Percentiles rank a stretch among this genome's conserved stretches.
Evolutionary conservation across 2,888 invertebrate genomes (phyloP).

Genomic region (Xestia rhomboidea): DNA sequence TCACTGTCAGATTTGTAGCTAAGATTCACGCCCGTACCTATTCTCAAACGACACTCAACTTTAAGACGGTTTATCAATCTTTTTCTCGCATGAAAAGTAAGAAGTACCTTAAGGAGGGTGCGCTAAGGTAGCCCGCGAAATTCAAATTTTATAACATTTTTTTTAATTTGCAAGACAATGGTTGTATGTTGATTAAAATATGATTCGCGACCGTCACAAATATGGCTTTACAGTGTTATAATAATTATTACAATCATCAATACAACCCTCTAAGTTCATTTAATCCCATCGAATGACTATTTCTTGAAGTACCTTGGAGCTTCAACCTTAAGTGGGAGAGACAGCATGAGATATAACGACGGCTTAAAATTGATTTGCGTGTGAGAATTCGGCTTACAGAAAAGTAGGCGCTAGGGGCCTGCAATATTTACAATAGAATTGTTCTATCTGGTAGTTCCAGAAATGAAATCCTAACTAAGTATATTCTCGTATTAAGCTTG

Average conservation of each 20-base stretch:
- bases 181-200: background rate
- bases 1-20: background rate
- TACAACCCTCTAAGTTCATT: background rate
- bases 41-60: slow-evolving; percentile 3
- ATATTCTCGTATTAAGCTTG: background rate
- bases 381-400: background rate
- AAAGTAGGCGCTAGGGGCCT: slow-evolving; percentile 10
- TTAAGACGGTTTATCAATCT: background rate
- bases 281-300: background rate
- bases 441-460: slow-evolving; percentile 18
- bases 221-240: background rate
- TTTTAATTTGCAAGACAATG: background rate
- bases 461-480: slow-evolving; percentile 8
- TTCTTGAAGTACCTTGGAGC: background rate
- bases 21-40: background rate
- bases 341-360: background rate
- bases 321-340: background rate
- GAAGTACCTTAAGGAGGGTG: background rate
- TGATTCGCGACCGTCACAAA: background rate
- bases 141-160: background rate
- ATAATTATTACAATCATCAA: background rate
- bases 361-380: background rate
- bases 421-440: slow-evolving; percentile 56
- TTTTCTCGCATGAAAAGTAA: background rate
- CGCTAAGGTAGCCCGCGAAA: background rate